Evolutionary conservation across 2,113 vertebrate species (phyloP).

Genomic region (Cacatua alba): DNA sequence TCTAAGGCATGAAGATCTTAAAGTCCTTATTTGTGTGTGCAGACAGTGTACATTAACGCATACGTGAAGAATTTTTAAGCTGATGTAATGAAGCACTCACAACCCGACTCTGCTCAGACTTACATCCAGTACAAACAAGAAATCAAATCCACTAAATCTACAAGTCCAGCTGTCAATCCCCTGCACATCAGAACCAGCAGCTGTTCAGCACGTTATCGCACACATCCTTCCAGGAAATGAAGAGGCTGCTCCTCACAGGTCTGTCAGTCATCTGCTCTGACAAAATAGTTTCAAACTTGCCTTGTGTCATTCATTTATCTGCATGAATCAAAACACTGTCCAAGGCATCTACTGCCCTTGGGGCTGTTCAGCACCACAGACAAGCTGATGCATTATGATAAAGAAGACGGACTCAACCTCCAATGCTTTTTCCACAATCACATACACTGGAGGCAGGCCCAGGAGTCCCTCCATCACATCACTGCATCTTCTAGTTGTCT

Average conservation of each 20-base stretch:
- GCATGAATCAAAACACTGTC: neutral
- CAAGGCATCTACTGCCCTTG: neutral
- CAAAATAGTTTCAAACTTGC: neutral
- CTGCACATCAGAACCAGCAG: neutral
- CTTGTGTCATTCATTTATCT: neutral
- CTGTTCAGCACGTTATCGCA: neutral
- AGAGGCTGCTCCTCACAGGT: neutral
- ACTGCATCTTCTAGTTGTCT: accelerated
- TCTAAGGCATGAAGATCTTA: neutral
- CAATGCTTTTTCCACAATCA: neutral
- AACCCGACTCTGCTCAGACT: neutral
- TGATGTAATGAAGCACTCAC: neutral
- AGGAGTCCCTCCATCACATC: neutral
- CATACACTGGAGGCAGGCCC: neutral
- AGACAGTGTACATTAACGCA: accelerated
- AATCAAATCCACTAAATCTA: neutral
- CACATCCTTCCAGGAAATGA: neutral
- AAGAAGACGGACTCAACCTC: neutral
- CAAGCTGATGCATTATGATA: neutral
- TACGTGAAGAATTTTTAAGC: neutral
- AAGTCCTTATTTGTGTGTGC: neutral
- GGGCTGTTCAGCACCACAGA: neutral
- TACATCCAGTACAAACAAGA: neutral
- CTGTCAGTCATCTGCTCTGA: neutral
- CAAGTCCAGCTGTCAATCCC: neutral